These are phyloP conservation scores for Saiga tatarica DNA, from an alignment of 2,113 vertebrate genomes.

Conservation along the genomic window DNA sequence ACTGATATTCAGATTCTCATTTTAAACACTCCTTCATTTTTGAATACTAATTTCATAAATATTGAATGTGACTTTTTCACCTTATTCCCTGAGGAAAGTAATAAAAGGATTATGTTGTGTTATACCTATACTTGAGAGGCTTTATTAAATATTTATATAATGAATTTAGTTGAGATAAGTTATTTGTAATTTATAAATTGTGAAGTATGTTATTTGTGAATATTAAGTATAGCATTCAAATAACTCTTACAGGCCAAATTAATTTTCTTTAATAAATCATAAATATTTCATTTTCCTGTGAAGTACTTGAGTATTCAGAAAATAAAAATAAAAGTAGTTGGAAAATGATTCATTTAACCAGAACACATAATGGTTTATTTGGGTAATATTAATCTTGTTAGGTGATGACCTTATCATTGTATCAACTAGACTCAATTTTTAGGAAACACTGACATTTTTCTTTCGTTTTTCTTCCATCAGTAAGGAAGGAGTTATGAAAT, in stretches of 20 bases:
- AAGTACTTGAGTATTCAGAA: neutral
- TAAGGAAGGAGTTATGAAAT: neutral
- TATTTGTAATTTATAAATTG: slow-evolving; percentile 46
- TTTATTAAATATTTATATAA: slow-evolving; percentile 22
- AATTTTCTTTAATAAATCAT: slow-evolving; percentile 31
- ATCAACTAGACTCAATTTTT: neutral
- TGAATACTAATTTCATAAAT: slow-evolving; percentile 28
- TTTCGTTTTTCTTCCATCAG: neutral
- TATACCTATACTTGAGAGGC: neutral
- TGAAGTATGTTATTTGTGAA: slow-evolving; percentile 41
- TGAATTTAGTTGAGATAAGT: slow-evolving; percentile 31
- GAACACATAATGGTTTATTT: neutral
- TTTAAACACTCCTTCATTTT: slow-evolving; percentile 16
- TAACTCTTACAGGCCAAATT: neutral
- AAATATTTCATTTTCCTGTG: slow-evolving; percentile 9
- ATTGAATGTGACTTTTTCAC: neutral
- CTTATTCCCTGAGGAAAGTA: neutral
- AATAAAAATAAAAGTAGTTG: neutral
- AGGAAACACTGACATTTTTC: neutral
- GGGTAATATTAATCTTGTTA: neutral
- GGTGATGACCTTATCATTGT: neutral
- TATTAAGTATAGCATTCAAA: slow-evolving; percentile 30
- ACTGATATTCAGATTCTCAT: neutral
- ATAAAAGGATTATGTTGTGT: neutral
- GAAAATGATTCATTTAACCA: slow-evolving; percentile 15